Conservation (phyloP, 2,888 invertebrate genomes). For the Cecidostiba fungosa region DNA sequence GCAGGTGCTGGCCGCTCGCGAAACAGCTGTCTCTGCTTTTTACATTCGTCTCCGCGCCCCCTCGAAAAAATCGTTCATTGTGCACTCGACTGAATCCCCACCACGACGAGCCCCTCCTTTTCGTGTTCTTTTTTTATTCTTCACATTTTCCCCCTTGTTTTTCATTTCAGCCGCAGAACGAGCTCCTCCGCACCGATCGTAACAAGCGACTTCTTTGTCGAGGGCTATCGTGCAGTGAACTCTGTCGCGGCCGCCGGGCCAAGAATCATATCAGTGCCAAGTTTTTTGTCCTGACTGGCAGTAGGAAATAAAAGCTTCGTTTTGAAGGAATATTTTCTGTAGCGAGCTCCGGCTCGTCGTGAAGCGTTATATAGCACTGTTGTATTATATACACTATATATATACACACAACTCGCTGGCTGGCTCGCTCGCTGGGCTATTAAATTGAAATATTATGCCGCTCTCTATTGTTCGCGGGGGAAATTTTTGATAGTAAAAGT, state of each 20-base stretch:
- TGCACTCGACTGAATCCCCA: background rate
- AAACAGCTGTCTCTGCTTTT: constrained; percentile 72
- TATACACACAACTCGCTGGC: background rate
- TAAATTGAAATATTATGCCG: constrained; percentile 56
- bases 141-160: constrained; percentile 21
- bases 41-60: background rate
- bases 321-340: constrained; percentile 34
- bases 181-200: constrained; percentile 57
- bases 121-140: constrained; percentile 30
- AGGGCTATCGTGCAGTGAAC: constrained; percentile 48
- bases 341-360: background rate
- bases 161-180: constrained; percentile 10
- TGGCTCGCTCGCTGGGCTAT: constrained; percentile 2
- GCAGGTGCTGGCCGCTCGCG: constrained; percentile 73
- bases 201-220: constrained; percentile 65
- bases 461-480: constrained; percentile 33
- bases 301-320: constrained; percentile 57
- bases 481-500: constrained; percentile 55
- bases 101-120: no score
- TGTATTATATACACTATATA: no score
- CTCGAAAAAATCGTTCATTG: constrained; percentile 41
- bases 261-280: constrained; percentile 46
- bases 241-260: background rate
- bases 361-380: background rate
- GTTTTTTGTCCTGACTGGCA: constrained; percentile 18